These are phyloP conservation scores for Macquaria australasica DNA, from an alignment of 2,113 vertebrate genomes.

Conservation along the genomic window DNA sequence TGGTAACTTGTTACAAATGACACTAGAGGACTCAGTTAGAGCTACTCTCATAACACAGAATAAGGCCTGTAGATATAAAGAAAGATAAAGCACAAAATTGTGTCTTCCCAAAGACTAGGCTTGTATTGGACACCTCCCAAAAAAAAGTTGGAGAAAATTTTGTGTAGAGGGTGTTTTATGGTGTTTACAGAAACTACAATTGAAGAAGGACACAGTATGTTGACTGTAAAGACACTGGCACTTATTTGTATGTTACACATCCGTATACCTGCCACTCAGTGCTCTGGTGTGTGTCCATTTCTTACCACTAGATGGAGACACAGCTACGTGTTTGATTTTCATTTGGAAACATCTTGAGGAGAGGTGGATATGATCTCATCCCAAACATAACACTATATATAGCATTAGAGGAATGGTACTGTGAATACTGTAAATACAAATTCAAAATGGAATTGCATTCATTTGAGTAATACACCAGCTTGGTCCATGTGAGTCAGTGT, in stretches of 20 bases:
- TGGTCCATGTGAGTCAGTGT: not conserved
- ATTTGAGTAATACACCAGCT: not conserved
- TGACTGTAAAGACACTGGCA: not conserved
- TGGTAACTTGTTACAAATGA: not conserved
- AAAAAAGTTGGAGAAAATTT: not conserved
- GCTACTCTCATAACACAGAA: not conserved
- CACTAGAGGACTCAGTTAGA: not conserved
- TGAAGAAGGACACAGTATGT: no score
- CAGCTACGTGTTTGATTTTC: constrained; percentile 18
- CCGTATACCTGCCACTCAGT: no score
- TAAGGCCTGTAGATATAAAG: no score
- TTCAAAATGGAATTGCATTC: not conserved
- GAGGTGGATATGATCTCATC: constrained; percentile 23
- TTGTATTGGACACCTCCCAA: not conserved
- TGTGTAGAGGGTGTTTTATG: not conserved
- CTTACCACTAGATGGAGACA: constrained; percentile 78
- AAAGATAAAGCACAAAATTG: not conserved
- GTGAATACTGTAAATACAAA: not conserved
- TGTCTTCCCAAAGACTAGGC: not conserved
- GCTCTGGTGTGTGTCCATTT: not conserved
- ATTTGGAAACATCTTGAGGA: not conserved
- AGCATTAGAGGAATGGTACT: not conserved
- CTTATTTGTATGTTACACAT: not conserved
- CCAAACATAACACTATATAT: constrained; percentile 2
- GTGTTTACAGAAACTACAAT: not conserved